Base-by-base conservation (phyloP, 2,888 invertebrate genomes). In the Drosophila mercatorum region DNA sequence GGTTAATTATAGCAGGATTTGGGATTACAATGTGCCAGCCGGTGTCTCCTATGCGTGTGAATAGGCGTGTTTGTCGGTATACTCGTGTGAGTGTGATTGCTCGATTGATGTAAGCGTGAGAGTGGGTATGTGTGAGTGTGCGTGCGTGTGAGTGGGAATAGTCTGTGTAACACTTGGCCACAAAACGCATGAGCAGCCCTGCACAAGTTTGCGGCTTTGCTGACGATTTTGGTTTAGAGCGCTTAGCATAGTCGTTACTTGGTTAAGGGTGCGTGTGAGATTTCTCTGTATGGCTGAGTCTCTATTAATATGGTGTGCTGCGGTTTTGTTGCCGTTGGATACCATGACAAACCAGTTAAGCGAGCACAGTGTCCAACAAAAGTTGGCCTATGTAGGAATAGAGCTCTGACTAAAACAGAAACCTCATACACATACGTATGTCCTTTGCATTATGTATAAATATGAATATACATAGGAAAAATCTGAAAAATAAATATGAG, bases 1-100 rank as follows among this genome's bases (percentile, higher is more conserved):
- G 83, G 83, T 82, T 88, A 88, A 87, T 88, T 86, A 83, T 71
- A 71, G 61, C 67, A 53, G 73, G 66, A 80, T 73, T 78, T 68
- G 55, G 65, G 74, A 75, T 69, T 75, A 69, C 79, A 69, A 63
- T 62, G 56, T 55, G 53, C 53, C 38, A 46, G 34, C 41, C 53
- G 57, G 14, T 52, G 60, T 22, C 26, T 38, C 51, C 11, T 12
- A 34, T 44, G 59, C 38, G 43, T 34, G 8, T 34, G 38, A 53
- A 55, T 47, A n/a, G 26, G 28, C 40, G 52, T 61, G 58, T 44
- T 41, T 47, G 55, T 41, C 14, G 12, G 47, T 31, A 3, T 22
- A 52, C 26, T 8, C 41, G 49, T 34, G 38, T 14, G 41, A 17
- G 17, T 49, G 46, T 31, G 1, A 5, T 2, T 31, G 31, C 31